Evolutionary conservation across 2,113 vertebrate genomes (phyloP).

Genomic region (Periophthalmodon schlosseri): DNA sequence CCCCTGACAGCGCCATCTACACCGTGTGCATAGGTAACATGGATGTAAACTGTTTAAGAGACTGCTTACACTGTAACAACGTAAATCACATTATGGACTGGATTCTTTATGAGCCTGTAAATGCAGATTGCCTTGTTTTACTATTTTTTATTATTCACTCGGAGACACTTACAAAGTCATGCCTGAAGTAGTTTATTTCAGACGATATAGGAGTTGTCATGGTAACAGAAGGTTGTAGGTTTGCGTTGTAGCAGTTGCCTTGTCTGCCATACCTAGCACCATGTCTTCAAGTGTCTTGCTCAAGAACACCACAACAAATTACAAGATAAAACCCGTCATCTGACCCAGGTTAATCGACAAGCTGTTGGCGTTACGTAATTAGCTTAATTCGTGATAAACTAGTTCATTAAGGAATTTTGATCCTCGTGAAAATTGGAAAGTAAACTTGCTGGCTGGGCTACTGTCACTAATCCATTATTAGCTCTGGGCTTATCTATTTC

Average conservation of each 20-base stretch:
- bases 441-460: neutral
- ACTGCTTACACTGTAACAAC: neutral
- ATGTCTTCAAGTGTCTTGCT: neutral
- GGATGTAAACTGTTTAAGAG: neutral
- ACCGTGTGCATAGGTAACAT: neutral
- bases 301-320: neutral
- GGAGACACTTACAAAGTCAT: neutral
- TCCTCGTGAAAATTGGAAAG: neutral
- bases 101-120: neutral
- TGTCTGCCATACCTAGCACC: too few species aligned
- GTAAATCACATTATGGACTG: neutral
- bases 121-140: neutral
- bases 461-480: slow-evolving; percentile 1
- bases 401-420: neutral
- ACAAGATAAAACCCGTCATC: too few species aligned
- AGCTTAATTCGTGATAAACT: neutral
- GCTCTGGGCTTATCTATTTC: slow-evolving; percentile 1
- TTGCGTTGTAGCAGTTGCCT: neutral
- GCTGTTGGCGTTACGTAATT: neutral
- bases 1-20: neutral
- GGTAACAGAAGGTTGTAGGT: too few species aligned
- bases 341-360: neutral
- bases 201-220: too few species aligned
- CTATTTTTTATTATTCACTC: neutral
- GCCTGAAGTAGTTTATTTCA: too few species aligned